Conservation (phyloP, 2,797 vertebrate species). For the Neomorphus geoffroyi region DNA sequence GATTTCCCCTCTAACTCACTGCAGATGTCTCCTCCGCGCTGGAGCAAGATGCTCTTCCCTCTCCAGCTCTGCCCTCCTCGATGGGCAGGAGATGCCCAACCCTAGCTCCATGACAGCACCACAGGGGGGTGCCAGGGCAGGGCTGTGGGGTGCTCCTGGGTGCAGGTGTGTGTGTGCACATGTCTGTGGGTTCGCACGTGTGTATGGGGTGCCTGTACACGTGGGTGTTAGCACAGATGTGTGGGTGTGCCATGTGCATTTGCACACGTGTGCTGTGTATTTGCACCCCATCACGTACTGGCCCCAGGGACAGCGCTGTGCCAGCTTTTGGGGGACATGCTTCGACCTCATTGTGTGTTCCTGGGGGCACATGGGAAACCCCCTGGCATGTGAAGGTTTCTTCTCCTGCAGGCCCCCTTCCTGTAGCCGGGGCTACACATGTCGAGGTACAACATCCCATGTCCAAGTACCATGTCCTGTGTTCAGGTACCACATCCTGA, state of each 20-base stretch:
- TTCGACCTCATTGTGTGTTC: accelerated
- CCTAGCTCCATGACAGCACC: not conserved
- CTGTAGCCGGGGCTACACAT: no score
- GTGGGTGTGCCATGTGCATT: not conserved
- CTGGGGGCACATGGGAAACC: not conserved
- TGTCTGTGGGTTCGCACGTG: accelerated
- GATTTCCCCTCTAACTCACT: not conserved
- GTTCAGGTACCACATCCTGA: no score
- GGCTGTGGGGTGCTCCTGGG: not conserved
- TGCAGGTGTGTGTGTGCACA: not conserved
- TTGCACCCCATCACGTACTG: no score
- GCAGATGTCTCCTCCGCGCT: not conserved
- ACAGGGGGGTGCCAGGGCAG: not conserved
- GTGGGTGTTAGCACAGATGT: no score
- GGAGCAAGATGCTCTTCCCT: not conserved
- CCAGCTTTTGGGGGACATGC: no score
- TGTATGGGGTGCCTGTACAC: no score
- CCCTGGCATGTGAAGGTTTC: not conserved
- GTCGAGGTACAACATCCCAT: no score
- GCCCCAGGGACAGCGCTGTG: not conserved
- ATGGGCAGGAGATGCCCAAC: not conserved
- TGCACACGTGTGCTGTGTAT: not conserved
- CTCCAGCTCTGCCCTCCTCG: not conserved
- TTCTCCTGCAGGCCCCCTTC: not conserved
- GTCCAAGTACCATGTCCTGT: no score